Percentiles rank a stretch among this genome's conserved stretches.
Conservation (phyloP, 2,113 vertebrate species). For the Serinus canaria region DNA sequence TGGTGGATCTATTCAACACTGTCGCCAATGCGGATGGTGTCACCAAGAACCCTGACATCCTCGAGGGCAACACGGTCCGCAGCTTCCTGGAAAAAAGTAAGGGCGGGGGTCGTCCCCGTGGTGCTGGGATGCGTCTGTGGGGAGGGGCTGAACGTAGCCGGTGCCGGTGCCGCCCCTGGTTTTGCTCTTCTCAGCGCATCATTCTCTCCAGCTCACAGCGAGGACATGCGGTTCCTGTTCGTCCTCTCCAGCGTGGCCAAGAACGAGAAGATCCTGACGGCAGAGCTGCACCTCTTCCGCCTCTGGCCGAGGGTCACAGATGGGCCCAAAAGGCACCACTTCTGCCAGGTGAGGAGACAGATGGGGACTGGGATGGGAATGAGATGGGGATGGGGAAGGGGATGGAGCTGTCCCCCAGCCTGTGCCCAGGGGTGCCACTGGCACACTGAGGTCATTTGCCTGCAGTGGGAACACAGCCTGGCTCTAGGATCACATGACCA, state of each 20-base stretch:
- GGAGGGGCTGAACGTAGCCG: fast-evolving
- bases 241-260: constrained; percentile 81
- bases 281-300: constrained; percentile 90
- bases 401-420: neutral
- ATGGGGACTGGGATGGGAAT: too few species aligned
- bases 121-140: neutral
- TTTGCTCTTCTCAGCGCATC: neutral
- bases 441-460: neutral
- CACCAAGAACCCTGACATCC: constrained; percentile 82
- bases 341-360: constrained; percentile 78
- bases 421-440: neutral
- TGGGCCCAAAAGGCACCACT: constrained; percentile 75
- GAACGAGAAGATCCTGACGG: constrained; percentile 83
- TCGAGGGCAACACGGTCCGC: constrained; percentile 89
- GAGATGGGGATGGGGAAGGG: neutral
- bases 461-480: fast-evolving
- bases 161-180: fast-evolving
- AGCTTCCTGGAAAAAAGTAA: constrained; percentile 91
- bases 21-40: constrained; percentile 86
- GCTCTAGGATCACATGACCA: neutral
- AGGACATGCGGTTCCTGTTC: constrained; percentile 82
- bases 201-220: constrained; percentile 71
- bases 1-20: constrained; percentile 89
- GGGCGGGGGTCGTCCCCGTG: neutral
- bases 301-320: constrained; percentile 65